phyloP scores from a whole-genome alignment of 1,140 invertebrate genomes.

The Drosophila leontia region DNA sequence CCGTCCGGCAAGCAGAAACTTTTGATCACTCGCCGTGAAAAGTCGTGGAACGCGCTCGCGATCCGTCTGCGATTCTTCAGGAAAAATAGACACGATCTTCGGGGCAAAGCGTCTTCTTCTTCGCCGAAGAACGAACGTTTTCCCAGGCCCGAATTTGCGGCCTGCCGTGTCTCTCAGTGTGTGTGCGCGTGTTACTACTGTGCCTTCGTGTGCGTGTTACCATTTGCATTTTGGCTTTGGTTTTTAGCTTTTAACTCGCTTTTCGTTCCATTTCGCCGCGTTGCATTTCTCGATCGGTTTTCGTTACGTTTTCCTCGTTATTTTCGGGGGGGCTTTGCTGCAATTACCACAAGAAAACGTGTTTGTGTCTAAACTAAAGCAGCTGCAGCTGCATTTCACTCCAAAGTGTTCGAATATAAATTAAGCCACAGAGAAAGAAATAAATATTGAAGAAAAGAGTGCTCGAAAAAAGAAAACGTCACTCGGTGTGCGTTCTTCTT shows the following conservation, averaged over 20 bases:
- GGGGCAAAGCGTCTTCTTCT: constrained; percentile 53
- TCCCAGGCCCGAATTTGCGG: constrained; percentile 30
- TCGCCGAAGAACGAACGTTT: constrained; percentile 76
- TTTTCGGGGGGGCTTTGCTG: constrained; percentile 37
- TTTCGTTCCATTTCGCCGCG: constrained; percentile 56
- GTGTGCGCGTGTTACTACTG: constrained; percentile 17
- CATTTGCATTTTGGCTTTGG: constrained; percentile 66
- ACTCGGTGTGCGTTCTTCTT: constrained; percentile 45
- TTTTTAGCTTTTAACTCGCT: constrained; percentile 30
- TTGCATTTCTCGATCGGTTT: constrained; percentile 53
- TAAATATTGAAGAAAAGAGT: constrained; percentile 29
- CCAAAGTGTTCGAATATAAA: constrained; percentile 54
- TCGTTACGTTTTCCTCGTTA: constrained; percentile 37
- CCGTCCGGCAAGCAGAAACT: constrained; percentile 46
- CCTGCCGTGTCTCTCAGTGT: constrained; percentile 12
- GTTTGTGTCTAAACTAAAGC: constrained; percentile 44
- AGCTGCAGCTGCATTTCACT: constrained; percentile 59
- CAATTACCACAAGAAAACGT: constrained; percentile 65
- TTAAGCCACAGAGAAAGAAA: constrained; percentile 11
- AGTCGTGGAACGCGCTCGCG: constrained; percentile 59
- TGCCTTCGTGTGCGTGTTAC: constrained; percentile 53
- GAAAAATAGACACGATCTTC: constrained; percentile 29
- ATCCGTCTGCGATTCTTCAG: constrained; percentile 10
- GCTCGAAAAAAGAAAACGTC: constrained; percentile 50
- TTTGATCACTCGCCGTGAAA: constrained; percentile 69